phyloP scores from a whole-genome alignment of 2,113 vertebrate genomes.

The Agelaius phoeniceus region DNA sequence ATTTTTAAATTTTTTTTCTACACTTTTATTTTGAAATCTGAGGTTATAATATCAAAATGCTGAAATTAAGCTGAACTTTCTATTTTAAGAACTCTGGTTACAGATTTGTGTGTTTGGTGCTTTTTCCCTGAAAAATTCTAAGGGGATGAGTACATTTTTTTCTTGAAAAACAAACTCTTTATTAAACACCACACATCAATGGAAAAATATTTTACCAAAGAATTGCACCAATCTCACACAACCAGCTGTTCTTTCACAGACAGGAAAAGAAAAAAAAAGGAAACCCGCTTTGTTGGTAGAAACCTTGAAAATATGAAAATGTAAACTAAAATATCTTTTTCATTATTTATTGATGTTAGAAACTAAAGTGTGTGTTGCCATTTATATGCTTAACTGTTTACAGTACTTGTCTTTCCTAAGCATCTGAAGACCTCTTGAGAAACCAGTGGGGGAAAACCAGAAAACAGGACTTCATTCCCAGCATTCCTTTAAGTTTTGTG shows the following conservation, averaged over 20 bases:
- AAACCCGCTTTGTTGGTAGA: not conserved
- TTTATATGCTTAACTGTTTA: slow-evolving; percentile 59
- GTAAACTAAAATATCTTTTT: slow-evolving; percentile 31
- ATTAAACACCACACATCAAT: not conserved
- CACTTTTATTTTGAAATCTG: not conserved
- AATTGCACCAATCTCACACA: not conserved
- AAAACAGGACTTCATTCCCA: slow-evolving; percentile 70
- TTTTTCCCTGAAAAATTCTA: not conserved
- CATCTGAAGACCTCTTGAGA: slow-evolving; percentile 50
- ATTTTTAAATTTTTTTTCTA: not conserved
- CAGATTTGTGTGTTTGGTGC: not conserved
- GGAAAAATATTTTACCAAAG: not conserved
- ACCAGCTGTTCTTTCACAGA: not conserved
- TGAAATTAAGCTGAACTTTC: not conserved
- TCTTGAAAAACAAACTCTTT: not conserved
- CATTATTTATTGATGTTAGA: slow-evolving; percentile 31
- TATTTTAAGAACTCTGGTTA: not conserved
- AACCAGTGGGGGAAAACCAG: slow-evolving; percentile 31
- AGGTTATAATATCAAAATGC: not conserved
- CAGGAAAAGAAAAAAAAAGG: not conserved
- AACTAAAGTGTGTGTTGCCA: slow-evolving; percentile 13
- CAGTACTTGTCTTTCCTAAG: slow-evolving; percentile 53
- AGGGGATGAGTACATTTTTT: not conserved
- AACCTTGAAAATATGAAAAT: slow-evolving; percentile 16
- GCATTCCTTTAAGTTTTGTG: slow-evolving; percentile 49